Base-by-base conservation (phyloP, 2,888 invertebrate genomes). In the Ichneumon xanthorius region DNA sequence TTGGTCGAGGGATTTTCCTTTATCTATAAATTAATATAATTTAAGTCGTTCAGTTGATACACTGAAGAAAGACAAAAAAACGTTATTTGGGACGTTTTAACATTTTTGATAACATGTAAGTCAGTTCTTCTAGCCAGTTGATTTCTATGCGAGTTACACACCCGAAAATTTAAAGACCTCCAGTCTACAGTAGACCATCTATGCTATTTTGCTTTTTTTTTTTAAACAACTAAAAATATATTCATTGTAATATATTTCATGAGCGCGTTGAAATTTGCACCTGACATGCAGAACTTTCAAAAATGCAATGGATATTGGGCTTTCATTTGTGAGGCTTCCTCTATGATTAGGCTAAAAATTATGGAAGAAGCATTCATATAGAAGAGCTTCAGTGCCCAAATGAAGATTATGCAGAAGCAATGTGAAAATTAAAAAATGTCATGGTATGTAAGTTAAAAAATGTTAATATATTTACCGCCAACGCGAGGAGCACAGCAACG, bases 401-500 rank as follows among this genome's bases (percentile, higher is more conserved):
- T 40, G 11, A 40, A 40, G 11, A 11, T 40, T 40, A 40, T 40
- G 40, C 40, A 40, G 45, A 48, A 16, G 4, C 16, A 16, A 0
- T 48, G 16, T 48, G 4, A 48, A 14, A 48, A 48, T 14, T 16
- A 14, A 45, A 14, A 40, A 14, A 14, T 45, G 3, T 45, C 45
- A 45, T 14, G 14, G 14, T 45, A 1, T 14, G 45, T 45, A 0
- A 48, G 45, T 16, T 4, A 16, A 48, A 48, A 48, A 48, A 4
- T 19, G n/a, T 22, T 45, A 22, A 65, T 58, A 53, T 84, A 84
- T 55, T 81, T 50, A 84, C 84, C 67, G 81, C 61, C 67, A 81
- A 61, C 33, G 72, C 84, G 22, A 81, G 50, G 26, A 84, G 40
- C 53, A 73, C 68, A 6, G 84, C 76, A 7, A 72, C 22, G 63